phyloP scores from a whole-genome alignment of 1,140 invertebrate species.

The Alviniconcha marisindica region DNA sequence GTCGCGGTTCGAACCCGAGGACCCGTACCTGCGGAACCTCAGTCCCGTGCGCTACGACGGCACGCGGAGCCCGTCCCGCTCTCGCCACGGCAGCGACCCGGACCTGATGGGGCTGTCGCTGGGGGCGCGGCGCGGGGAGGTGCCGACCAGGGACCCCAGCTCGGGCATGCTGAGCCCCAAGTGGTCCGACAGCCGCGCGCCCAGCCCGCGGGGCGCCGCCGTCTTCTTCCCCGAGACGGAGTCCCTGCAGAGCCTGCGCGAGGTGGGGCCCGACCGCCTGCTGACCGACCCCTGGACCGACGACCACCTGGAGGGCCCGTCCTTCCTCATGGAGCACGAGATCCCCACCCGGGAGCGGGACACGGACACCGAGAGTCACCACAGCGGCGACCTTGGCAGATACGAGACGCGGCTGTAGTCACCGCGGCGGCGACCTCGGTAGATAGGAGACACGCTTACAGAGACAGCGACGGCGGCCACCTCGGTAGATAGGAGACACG shows the following conservation, averaged over 20 bases:
- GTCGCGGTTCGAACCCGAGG: constrained; percentile 59
- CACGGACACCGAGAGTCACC: constrained; percentile 44
- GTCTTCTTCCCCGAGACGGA: constrained; percentile 70
- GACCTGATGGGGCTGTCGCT: constrained; percentile 64
- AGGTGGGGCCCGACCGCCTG: constrained; percentile 41
- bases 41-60: constrained; percentile 63
- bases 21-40: constrained; percentile 51
- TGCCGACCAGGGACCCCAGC: constrained; percentile 51
- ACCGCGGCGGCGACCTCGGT: background rate
- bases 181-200: constrained; percentile 63
- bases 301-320: constrained; percentile 37
- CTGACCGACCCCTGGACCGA: constrained; percentile 42
- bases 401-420: constrained; percentile 44
- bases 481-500: background rate
- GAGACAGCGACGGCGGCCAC: background rate
- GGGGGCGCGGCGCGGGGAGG: constrained; percentile 58
- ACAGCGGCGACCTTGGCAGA: constrained; percentile 45
- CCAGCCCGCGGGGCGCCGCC: constrained; percentile 61
- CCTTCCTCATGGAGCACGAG: constrained; percentile 43
- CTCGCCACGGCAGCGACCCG: constrained; percentile 66
- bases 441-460: constrained; percentile 41
- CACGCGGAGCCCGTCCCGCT: constrained; percentile 61
- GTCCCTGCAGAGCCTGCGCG: constrained; percentile 51
- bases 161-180: constrained; percentile 63
- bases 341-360: constrained; percentile 44